Percentiles rank a stretch among this genome's conserved stretches.
phyloP scores from a whole-genome alignment of 2,797 vertebrate species.

The Myotis pilosus region DNA sequence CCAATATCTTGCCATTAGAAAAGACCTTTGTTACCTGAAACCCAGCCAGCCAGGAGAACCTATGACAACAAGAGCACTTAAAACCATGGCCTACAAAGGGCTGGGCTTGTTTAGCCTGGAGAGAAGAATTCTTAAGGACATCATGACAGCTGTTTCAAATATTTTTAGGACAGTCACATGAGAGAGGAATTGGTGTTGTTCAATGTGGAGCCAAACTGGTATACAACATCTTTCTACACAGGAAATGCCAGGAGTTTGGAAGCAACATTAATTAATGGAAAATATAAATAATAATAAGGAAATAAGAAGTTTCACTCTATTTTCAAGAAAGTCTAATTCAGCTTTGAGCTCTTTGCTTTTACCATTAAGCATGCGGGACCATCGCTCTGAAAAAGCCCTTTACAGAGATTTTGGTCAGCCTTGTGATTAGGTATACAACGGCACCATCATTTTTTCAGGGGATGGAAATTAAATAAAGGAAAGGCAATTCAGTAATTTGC shows the following conservation, averaged over 20 bases:
- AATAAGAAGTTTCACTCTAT: conserved; percentile 12
- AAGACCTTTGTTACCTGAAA: not conserved
- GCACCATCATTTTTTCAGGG: not conserved
- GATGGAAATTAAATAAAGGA: not conserved
- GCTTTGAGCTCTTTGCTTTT: not conserved
- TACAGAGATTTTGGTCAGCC: not conserved
- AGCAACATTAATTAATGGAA: conserved; percentile 22
- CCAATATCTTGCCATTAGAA: not conserved
- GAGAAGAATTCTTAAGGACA: conserved; percentile 32
- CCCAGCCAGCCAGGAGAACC: not conserved
- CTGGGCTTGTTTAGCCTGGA: not conserved
- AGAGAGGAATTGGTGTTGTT: conserved; percentile 47
- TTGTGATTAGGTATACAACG: not conserved
- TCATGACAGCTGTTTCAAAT: conserved; percentile 68
- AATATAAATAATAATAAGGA: conserved; percentile 28
- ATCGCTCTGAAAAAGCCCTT: not conserved
- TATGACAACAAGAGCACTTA: not conserved
- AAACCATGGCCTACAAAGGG: not conserved
- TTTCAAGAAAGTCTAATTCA: conserved; percentile 24
- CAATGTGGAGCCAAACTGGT: conserved; percentile 22
- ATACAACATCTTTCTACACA: not conserved
- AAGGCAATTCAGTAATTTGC: not conserved
- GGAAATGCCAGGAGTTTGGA: conserved; percentile 29
- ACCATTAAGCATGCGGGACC: not conserved
- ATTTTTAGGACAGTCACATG: conserved; percentile 71